Evolutionary conservation across 2,113 vertebrate genomes (phyloP), one percentile per base, ranked within the genome.

Genomic region (Amblyornis subalaris): DNA sequence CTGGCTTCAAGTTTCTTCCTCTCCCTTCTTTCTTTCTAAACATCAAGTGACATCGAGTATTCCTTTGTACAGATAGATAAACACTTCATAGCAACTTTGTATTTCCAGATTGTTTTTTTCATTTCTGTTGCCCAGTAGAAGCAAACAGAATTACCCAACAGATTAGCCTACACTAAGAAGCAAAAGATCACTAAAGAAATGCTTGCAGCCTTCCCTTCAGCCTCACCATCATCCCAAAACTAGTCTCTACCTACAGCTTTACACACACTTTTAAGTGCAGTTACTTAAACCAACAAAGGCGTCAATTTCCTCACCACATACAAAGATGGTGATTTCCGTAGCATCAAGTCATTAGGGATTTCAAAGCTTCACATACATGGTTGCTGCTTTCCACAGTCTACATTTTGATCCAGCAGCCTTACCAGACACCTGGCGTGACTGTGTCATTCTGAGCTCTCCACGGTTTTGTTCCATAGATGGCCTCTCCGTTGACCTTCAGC

Each of bases 381-480:
- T 35, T 62, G 33, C 71, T 54, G 47, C 75, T 61, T 73, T 77
- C 45, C 4, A 0, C 17, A 36, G 55, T 31, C 47, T 28, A 9
- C 3, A 4, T 28, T 35, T 54, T 55, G 40, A 14, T 10, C 38
- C 47, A 18, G 44, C 1, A 20, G 6, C 91, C 98, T 91, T 78
- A 99, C 99, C 99, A 99, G 67, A 99, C 64, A 13, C 86, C 95
- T 7, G 98, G 94, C 5, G 98, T 98, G 93, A 90, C 14, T 0
- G 95, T 98, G 95, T 99, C 99, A 0, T 99, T 99, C 96, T 99
- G 99, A 9, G 97, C 97, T 66, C 98, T 97, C 99, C 99, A 99
- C 2, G 98, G 96, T 2, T 94, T 98, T 0, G 98, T 99, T 93
- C 98, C 98, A 85, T 99, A 99, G 97, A 99, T 98, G 81, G 98